A percentile compares a stretch with the other conserved stretches of the same genome.
Conservation (phyloP, 2,797 vertebrate species). For the Bryconaethiops microstoma region DNA sequence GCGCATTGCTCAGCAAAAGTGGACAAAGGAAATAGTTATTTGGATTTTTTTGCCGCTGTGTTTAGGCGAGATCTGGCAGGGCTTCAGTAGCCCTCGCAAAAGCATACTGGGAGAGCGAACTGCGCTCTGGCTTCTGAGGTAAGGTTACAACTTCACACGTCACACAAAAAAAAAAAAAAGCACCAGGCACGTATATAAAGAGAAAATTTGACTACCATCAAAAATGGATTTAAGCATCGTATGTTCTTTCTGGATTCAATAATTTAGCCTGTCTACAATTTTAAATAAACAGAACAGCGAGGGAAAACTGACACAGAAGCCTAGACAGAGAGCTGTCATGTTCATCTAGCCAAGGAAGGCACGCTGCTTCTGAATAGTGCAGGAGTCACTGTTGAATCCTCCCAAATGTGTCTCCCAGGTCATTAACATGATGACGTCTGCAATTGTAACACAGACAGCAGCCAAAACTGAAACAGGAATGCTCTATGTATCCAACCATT, state of each 20-base stretch:
- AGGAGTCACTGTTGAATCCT: neutral
- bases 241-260: conserved; percentile 47
- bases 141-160: conserved; percentile 13
- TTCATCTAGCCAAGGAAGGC: neutral
- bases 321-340: neutral
- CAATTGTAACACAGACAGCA: neutral
- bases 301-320: conserved; percentile 25
- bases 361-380: conserved; percentile 1
- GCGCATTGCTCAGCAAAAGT: conserved; percentile 47
- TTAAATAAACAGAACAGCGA: conserved; percentile 52
- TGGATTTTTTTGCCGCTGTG: conserved; percentile 46
- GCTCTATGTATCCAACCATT: conserved; percentile 1
- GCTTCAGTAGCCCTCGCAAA: conserved; percentile 40
- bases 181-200: conserved; percentile 21
- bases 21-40: conserved; percentile 47
- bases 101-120: conserved; percentile 40
- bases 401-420: neutral
- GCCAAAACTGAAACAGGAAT: neutral
- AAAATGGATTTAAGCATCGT: conserved; percentile 52
- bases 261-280: conserved; percentile 44
- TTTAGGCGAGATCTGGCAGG: conserved; percentile 39
- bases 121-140: conserved; percentile 24
- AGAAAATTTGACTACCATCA: conserved; percentile 37
- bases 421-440: conserved; percentile 14
- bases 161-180: neutral